These are phyloP conservation scores for Agonopterix subpropinquella DNA, from an alignment of 2,888 invertebrate species.

Conservation along the genomic window DNA sequence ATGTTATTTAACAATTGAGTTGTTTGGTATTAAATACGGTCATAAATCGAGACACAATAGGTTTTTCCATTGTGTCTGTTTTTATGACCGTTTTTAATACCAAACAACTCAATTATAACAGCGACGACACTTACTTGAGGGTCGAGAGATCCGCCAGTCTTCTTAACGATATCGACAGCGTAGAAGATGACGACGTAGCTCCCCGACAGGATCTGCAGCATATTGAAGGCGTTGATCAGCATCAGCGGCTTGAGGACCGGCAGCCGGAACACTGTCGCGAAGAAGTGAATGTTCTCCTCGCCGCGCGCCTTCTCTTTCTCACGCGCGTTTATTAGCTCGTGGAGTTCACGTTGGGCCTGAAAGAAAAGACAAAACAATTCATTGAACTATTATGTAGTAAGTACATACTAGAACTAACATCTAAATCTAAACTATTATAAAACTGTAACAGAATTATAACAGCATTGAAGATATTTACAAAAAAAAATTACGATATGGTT, in stretches of 20 bases:
- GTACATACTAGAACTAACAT: too few relatives aligned
- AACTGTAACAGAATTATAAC: too few relatives aligned
- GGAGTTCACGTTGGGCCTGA: constrained; percentile 78
- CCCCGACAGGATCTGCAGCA: constrained; percentile 83
- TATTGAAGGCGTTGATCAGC: constrained; percentile 83
- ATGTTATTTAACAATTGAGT: too few relatives aligned
- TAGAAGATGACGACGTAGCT: constrained; percentile 87
- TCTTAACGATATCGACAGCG: constrained; percentile 82
- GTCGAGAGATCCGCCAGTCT: constrained; percentile 65
- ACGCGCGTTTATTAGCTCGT: constrained; percentile 76
- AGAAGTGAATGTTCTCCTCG: constrained; percentile 65
- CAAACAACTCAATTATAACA: too few relatives aligned
- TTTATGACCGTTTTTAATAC: too few relatives aligned
- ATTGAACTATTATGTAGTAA: too few relatives aligned
- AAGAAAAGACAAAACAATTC: background rate
- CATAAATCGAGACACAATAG: too few relatives aligned
- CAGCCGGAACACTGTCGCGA: constrained; percentile 69
- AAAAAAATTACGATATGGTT: too few relatives aligned
- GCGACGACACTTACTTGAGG: constrained; percentile 41
- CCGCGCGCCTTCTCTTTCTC: constrained; percentile 73
- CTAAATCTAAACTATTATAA: too few relatives aligned
- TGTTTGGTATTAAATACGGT: too few relatives aligned
- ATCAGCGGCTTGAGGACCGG: constrained; percentile 82
- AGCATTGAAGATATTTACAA: too few relatives aligned
- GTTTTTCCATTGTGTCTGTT: too few relatives aligned